phyloP scores from a whole-genome alignment of 2,797 vertebrate genomes.

The Ctenosaura bakeri region DNA sequence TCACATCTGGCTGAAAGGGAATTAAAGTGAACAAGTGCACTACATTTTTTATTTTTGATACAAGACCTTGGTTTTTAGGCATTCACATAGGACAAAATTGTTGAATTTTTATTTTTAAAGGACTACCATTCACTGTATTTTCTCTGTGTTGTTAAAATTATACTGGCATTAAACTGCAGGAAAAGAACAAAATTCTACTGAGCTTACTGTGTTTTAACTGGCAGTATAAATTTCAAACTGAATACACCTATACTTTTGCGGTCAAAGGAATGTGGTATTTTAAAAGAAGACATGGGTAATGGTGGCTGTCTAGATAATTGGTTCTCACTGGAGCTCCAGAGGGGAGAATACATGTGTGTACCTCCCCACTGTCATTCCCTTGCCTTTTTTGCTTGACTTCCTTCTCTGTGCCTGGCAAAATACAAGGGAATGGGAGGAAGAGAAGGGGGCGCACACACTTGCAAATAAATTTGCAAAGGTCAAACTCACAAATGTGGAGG shows the following conservation, averaged over 20 bases:
- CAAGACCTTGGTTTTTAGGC: conserved; percentile 2
- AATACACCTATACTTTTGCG: neutral
- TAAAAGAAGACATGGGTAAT: too few relatives aligned
- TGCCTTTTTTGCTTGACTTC: too few relatives aligned
- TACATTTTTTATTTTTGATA: neutral
- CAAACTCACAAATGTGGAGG: too few relatives aligned
- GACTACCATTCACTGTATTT: neutral
- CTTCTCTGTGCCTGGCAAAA: too few relatives aligned
- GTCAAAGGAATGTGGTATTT: neutral
- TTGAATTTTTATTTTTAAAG: neutral
- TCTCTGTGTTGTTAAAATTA: neutral
- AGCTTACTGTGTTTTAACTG: neutral
- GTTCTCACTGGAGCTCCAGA: too few relatives aligned
- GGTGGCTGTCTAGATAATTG: too few relatives aligned
- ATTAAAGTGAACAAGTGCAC: conserved; percentile 28
- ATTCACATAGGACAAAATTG: neutral
- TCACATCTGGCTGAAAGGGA: conserved; percentile 44
- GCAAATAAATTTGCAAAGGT: too few relatives aligned
- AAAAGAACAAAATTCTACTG: neutral
- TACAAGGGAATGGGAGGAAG: too few relatives aligned
- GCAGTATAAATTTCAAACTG: neutral
- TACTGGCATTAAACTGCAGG: too few relatives aligned
- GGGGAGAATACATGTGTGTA: too few relatives aligned
- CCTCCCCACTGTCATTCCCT: too few relatives aligned
- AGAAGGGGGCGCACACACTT: too few relatives aligned